Evolutionary conservation across 92 coral and sea anemone species (phyloP), one percentile per base, ranked within the genome.

Genomic region (Porites lobata): DNA sequence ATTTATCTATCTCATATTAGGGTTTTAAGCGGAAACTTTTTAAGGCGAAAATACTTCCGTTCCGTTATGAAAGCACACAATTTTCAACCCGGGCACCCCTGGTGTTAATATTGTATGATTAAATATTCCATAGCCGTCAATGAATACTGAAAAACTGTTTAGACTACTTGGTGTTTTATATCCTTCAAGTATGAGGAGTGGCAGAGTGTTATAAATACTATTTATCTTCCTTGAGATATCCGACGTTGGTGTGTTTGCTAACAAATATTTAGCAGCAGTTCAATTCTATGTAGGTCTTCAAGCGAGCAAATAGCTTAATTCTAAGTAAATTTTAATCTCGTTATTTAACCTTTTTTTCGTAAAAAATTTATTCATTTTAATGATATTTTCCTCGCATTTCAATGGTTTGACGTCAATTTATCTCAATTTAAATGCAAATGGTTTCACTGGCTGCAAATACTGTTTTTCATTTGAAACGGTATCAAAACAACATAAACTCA

Each of bases 321-420:
- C 15, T 56, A 10, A 10, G 15, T 14, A 56, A 17, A 62, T 62
- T 7, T 15, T 18, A 56, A 82, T 69, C 78, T 21, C 13, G 65
- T 54, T 58, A 69, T 69, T 14, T 13, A 29, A 24, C 19, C 43
- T 17, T 22, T 66, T 29, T 50, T 50, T 80, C 67, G 51, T n/a
- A 43, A 26, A 32, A 56, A 9, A 2, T 11, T 56, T 82, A 50
- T 69, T 56, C 13, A 29, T 26, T 4, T 14, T 29, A 1, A 19
- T 13, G 64, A 17, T n/a, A 80, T 50, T 61, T 50, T 74, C 66
- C 51, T 69, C 51, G 15, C 1, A 18, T 50, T 57, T 26, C 47
- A 77, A 69, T 47, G n/a, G 69, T 69, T 82, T 29, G 86, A 71
- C 9, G 38, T 82, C 86, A 56, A 29, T 70, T 82, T 32, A 50